phyloP scores from a whole-genome alignment of 2,888 invertebrate species.

The Tipula helvola region DNA sequence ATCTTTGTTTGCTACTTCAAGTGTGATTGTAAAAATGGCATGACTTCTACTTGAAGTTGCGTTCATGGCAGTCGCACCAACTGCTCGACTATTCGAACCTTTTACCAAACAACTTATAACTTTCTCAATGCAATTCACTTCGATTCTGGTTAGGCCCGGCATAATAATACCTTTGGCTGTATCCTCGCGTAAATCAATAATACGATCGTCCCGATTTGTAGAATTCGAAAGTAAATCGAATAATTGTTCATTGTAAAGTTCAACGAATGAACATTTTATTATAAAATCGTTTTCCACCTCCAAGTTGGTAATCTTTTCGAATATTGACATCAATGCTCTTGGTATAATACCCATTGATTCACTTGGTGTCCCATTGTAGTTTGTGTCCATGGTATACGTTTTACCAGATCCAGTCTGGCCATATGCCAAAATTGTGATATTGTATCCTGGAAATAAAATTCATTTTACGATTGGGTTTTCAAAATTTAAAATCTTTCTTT shows the following conservation, averaged over 20 bases:
- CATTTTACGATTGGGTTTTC: too few relatives aligned
- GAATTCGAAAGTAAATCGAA: constrained; percentile 66
- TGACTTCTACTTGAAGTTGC: constrained; percentile 77
- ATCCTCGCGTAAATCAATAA: constrained; percentile 75
- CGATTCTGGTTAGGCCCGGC: constrained; percentile 48
- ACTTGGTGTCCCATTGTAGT: constrained; percentile 47
- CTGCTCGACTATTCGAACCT: constrained; percentile 66
- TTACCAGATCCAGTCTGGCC: constrained; percentile 94
- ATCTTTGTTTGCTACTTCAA: constrained; percentile 44
- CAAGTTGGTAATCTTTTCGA: constrained; percentile 43
- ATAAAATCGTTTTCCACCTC: constrained; percentile 33
- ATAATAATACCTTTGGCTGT: constrained; percentile 45
- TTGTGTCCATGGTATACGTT: constrained; percentile 86
- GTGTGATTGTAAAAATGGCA: constrained; percentile 71
- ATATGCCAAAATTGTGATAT: constrained; percentile 87
- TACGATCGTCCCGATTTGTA: constrained; percentile 49
- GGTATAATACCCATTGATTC: constrained; percentile 75
- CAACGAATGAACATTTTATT: constrained; percentile 73
- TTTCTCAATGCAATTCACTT: constrained; percentile 47
- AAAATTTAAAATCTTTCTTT: too few relatives aligned
- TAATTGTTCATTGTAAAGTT: constrained; percentile 80
- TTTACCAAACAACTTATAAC: constrained; percentile 53
- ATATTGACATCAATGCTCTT: constrained; percentile 70
- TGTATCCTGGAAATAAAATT: constrained; percentile 50
- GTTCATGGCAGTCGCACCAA: constrained; percentile 89